Conservation (phyloP, 2,797 vertebrate genomes). For the Thamnophis elegans region DNA sequence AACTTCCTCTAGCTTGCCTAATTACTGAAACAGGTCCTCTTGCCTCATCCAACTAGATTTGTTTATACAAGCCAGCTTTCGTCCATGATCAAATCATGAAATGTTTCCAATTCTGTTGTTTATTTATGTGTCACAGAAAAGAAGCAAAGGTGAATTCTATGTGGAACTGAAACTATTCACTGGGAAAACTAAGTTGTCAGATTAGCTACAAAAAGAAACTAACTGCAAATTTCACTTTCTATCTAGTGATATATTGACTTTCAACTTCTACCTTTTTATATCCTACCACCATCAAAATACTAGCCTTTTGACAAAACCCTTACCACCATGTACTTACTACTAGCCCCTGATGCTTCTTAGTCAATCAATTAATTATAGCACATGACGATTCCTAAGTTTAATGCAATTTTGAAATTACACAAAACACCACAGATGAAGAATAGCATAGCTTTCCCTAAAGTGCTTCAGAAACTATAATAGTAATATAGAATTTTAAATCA, state of each 20-base stretch:
- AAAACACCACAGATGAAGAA: not conserved
- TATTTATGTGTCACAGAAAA: not conserved
- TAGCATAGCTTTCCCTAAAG: not conserved
- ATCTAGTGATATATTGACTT: not conserved
- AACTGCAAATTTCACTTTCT: not conserved
- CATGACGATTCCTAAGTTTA: constrained; percentile 18
- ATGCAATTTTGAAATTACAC: not conserved
- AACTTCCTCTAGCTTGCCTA: not conserved
- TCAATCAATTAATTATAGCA: not conserved
- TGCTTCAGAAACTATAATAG: not conserved
- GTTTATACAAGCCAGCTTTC: not conserved
- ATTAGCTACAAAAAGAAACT: not conserved
- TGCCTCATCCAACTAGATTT: not conserved
- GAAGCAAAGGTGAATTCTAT: not conserved
- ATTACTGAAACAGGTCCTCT: not conserved
- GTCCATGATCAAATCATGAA: not conserved
- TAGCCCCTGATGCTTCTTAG: not conserved
- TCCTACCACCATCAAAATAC: not conserved
- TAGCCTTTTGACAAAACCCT: not conserved
- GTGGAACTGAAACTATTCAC: not conserved
- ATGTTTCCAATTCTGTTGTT: not conserved
- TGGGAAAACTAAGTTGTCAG: not conserved
- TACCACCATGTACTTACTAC: not conserved
- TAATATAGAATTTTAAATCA: not conserved
- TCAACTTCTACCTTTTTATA: not conserved